Evolutionary conservation across 2,113 vertebrate species (phyloP), one percentile per base, ranked within the genome.

Genomic region (Chloroceryle aenea): DNA sequence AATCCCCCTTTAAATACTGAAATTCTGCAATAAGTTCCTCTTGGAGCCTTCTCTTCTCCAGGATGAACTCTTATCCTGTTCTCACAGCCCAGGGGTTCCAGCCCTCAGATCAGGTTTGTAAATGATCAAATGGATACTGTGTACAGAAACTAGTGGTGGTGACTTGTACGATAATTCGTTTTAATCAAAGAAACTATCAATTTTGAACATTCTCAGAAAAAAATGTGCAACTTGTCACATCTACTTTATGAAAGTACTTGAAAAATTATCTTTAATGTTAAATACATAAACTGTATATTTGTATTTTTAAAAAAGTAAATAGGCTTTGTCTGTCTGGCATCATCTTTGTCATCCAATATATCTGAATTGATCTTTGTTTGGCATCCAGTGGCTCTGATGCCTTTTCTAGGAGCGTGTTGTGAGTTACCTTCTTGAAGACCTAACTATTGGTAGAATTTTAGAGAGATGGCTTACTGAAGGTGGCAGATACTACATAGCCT

Each of bases 371-470:
- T 32, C 26, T 69, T 86, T 87, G 48, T 69, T 86, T 87, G 53
- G 29, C 36, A 16, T 64, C 20, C 29, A 75, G 12, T 38, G 25
- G 10, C 3, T 55, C 27, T 81, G 29, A 18, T 78, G 22, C 47
- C 21, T 86, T 87, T 95, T 75, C 53, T 67, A 19, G 36, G 42
- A 87, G 29, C 27, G 14, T 27, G 27, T 77, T 87, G 42, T 1
- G 3, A 36, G 63, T 73, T 81, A 50, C 22, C 7, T 45, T 53
- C 67, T 73, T 87, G 56, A 75, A 64, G 71, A 78, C 14, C 8
- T 42, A 59, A 42, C 56, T 89, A 7, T 36, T 68, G 59, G 38
- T 66, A 69, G 76, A 67, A 32, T 90, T 93, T 93, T 83, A 55
- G 29, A 27, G 80, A 68, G 27, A 15, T 75, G 38, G 9, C 48